Evolutionary conservation across 2,888 invertebrate species (phyloP).

Genomic region (Fissipunctia ypsillon): DNA sequence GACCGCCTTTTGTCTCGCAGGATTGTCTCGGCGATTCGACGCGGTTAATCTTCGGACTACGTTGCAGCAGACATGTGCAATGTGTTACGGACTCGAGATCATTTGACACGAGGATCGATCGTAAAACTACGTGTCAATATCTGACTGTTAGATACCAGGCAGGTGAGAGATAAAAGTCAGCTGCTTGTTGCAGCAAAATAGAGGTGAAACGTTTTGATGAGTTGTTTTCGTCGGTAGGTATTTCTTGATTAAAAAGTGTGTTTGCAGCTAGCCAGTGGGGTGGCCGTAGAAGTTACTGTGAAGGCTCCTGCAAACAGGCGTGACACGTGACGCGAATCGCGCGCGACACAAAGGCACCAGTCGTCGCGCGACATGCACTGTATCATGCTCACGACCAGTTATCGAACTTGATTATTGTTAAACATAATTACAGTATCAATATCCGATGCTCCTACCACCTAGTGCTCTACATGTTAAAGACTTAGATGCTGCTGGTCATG

Average conservation of each 20-base stretch:
- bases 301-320: too few species aligned
- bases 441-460: too few species aligned
- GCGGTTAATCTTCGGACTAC: slow-evolving; percentile 80
- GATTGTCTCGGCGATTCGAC: slow-evolving; percentile 86
- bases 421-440: too few species aligned
- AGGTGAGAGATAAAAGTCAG: slow-evolving; percentile 20
- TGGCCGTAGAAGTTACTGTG: too few species aligned
- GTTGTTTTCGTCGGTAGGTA: neutral
- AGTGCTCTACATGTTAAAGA: too few species aligned
- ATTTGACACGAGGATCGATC: slow-evolving; percentile 72
- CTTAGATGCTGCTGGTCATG: neutral
- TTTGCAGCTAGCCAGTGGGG: too few species aligned
- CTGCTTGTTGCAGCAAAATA: neutral
- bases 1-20: slow-evolving; percentile 82
- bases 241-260: neutral
- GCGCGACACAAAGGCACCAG: too few species aligned
- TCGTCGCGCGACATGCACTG: too few species aligned
- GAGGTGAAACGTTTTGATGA: neutral
- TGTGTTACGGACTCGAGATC: slow-evolving; percentile 73
- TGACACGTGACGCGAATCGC: too few species aligned
- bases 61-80: slow-evolving; percentile 80
- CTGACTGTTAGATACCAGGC: slow-evolving; percentile 54
- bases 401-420: too few species aligned
- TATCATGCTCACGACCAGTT: too few species aligned
- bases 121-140: slow-evolving; percentile 62